Evolutionary conservation across 2,113 vertebrate species (phyloP), one percentile per base, ranked within the genome.

Genomic region (Myotis lucifugus): DNA sequence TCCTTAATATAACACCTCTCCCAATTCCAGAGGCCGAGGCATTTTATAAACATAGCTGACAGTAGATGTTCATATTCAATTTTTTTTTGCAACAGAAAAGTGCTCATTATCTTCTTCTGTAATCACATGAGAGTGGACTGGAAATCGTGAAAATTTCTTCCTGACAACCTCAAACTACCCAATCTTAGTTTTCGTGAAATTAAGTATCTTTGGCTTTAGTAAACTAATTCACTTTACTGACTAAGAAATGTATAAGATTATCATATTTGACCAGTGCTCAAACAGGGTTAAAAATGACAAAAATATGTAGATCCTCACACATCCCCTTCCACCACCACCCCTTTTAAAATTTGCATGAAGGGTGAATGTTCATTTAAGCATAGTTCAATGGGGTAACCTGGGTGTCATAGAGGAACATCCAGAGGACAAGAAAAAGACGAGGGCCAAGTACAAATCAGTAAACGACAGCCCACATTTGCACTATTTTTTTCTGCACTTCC

Each of bases 151-250:
- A 29, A 66, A 85, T 76, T 77, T 95, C 69, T 91, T 76, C 52
- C 56, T 79, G 15, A 64, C 32, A 76, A 86, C n/a, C 67, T 91
- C 79, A 59, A 86, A 87, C 23, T 90, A 73, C n/a, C 48, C 73
- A 76, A 73, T 59, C 52, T 90, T 83, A 23, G 8, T 91, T 77
- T 89, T 93, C 18, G 14, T 78, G 34, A 37, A 96, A 82, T 94
- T 73, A 73, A 96, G 91, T 25, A 90, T 46, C 32, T 18, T 46
- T 21, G 13, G 29, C 0, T 27, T 1, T 18, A n/a, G 46, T 46
- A 70, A 94, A 66, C 21, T 59, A 67, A 88, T 73, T 88, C n/a
- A 27, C 14, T 85, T 88, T 74, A 46, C 21, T 67, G 12, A 64
- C 3, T 83, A 48, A 92, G 59, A 85, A 73, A 78, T 37, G 50